phyloP scores from a whole-genome alignment of 2,797 vertebrate species.

The Clarias pachynema region DNA sequence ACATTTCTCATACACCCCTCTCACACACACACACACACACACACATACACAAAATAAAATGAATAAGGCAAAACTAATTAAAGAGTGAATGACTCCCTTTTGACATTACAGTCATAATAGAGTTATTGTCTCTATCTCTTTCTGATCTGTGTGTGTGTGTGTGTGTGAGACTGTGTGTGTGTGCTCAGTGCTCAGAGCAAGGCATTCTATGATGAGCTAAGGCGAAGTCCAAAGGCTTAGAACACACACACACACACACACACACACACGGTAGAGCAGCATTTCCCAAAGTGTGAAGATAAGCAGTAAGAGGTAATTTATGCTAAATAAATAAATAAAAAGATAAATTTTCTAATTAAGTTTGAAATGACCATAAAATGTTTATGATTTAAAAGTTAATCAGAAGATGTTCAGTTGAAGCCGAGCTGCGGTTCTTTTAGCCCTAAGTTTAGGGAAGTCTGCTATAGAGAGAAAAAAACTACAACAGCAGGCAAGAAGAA shows the following conservation, averaged over 20 bases:
- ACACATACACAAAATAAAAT: background rate
- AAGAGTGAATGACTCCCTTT: background rate
- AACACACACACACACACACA: too few species aligned
- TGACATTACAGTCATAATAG: background rate
- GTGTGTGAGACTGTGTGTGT: background rate
- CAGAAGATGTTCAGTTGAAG: too few species aligned
- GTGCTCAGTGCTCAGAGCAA: background rate
- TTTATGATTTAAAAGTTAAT: too few species aligned
- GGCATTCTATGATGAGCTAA: background rate
- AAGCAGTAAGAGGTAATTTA: too few species aligned
- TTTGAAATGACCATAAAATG: too few species aligned
- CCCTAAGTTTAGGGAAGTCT: background rate
- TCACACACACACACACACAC: background rate
- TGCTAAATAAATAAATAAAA: too few species aligned
- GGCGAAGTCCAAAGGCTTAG: too few species aligned
- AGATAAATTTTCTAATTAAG: too few species aligned
- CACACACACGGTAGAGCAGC: too few species aligned
- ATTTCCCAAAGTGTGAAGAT: too few species aligned
- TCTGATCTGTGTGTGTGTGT: background rate
- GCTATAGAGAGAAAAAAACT: background rate
- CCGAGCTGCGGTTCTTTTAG: too few species aligned
- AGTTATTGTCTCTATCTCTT: background rate
- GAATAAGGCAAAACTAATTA: background rate
- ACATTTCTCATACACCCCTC: background rate
- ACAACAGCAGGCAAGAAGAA: too few species aligned